Evolutionary conservation across 2,888 invertebrate genomes (phyloP).

Genomic region (Papilio protenor): DNA sequence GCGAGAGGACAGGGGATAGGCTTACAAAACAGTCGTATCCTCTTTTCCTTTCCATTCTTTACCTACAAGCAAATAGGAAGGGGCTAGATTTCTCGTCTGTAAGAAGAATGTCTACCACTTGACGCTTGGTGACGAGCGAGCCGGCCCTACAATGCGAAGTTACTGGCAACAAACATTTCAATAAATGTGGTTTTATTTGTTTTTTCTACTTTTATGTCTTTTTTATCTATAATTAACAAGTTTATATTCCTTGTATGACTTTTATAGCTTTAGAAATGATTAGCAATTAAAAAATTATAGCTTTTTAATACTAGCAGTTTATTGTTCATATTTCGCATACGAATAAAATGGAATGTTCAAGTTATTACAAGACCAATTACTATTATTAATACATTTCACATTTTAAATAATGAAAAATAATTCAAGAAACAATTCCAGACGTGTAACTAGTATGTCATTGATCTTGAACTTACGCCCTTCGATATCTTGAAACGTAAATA

Average conservation of each 20-base stretch:
- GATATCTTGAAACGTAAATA: conserved; percentile 16
- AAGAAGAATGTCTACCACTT: no score
- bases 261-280: neutral
- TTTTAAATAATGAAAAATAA: no score
- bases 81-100: no score
- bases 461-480: neutral
- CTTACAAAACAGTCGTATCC: neutral
- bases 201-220: neutral
- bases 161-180: no score
- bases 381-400: neutral
- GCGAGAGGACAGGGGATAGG: neutral
- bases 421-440: neutral
- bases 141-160: no score
- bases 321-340: neutral
- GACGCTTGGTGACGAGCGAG: no score
- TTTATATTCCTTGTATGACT: neutral
- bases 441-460: neutral
- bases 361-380: neutral
- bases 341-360: neutral
- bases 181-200: neutral
- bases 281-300: conserved; percentile 2
- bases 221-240: neutral
- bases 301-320: neutral
- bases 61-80: no score
- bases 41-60: neutral